Percentiles rank a stretch among this genome's conserved stretches.
Conservation (phyloP, 2,888 invertebrate species). For the Gari tellinella region DNA sequence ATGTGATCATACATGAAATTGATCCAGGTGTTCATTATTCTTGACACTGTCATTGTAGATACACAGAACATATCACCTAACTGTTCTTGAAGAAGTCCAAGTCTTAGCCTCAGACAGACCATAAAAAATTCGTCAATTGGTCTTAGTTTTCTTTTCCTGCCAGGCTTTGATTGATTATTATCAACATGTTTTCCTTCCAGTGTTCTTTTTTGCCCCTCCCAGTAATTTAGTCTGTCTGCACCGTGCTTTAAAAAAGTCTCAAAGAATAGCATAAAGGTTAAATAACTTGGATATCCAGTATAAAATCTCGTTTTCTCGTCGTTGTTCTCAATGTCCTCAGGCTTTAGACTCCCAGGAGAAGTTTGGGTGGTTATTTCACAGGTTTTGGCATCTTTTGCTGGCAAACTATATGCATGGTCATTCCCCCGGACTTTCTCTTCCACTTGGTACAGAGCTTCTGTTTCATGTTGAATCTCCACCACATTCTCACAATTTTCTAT, state of each 20-base stretch:
- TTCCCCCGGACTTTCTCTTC: too few relatives aligned
- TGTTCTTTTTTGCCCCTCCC: constrained; percentile 34
- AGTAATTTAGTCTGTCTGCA: constrained; percentile 34
- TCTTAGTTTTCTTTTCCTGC: constrained; percentile 25
- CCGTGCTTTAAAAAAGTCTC: constrained; percentile 26
- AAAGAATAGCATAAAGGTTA: constrained; percentile 28
- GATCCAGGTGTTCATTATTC: constrained; percentile 48
- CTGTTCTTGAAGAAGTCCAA: constrained; percentile 37
- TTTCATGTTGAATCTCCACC: not conserved
- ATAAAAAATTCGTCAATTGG: constrained; percentile 34
- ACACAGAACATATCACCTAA: constrained; percentile 43
- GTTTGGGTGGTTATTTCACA: too few relatives aligned
- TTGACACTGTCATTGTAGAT: constrained; percentile 33
- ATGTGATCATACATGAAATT: constrained; percentile 41
- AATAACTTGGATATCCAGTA: constrained; percentile 38
- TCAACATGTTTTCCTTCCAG: not conserved
- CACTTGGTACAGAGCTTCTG: not conserved
- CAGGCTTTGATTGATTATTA: constrained; percentile 19
- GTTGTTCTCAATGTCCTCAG: constrained; percentile 30
- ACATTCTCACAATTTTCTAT: not conserved
- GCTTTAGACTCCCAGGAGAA: constrained; percentile 8
- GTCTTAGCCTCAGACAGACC: constrained; percentile 30
- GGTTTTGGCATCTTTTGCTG: too few relatives aligned
- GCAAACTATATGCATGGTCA: too few relatives aligned
- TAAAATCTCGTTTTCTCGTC: constrained; percentile 31